Evolutionary conservation across 1,140 invertebrate genomes (phyloP).

Genomic region (Cyclina sinensis): DNA sequence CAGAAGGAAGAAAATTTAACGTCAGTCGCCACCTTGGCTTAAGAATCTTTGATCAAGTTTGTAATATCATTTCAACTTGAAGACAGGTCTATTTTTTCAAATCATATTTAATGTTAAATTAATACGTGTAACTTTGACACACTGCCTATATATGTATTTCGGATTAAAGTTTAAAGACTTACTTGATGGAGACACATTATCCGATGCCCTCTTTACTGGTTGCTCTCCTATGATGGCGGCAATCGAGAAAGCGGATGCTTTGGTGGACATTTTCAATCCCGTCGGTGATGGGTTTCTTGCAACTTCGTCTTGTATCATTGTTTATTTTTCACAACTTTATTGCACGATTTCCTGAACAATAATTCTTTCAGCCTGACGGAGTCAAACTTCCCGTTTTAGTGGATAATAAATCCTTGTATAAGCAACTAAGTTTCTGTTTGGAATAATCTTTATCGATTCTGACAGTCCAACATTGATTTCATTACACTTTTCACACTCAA

Average conservation of each 20-base stretch:
- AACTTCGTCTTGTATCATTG: constrained; percentile 45
- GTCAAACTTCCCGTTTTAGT: neutral
- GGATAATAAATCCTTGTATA: neutral
- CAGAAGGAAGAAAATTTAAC: too few species aligned
- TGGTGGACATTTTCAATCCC: constrained; percentile 54
- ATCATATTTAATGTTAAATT: too few species aligned
- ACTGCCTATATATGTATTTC: too few species aligned
- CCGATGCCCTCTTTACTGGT: constrained; percentile 23
- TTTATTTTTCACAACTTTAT: neutral
- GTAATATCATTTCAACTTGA: too few species aligned
- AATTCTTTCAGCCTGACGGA: neutral
- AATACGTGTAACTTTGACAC: too few species aligned
- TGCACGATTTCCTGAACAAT: neutral
- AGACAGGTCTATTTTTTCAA: too few species aligned
- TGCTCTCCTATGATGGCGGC: constrained; percentile 63
- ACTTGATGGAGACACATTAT: constrained; percentile 64
- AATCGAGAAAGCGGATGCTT: constrained; percentile 64
- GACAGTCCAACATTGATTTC: constrained; percentile 64
- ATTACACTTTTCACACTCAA: constrained; percentile 67
- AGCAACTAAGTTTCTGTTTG: neutral
- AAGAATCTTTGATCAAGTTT: too few species aligned
- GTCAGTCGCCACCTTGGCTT: too few species aligned
- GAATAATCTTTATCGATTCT: constrained; percentile 30
- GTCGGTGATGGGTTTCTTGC: neutral
- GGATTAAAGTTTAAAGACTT: constrained; percentile 1